These are phyloP conservation scores for Arrhamphus sclerolepis DNA, from an alignment of 2,797 vertebrate species.

Conservation along the genomic window DNA sequence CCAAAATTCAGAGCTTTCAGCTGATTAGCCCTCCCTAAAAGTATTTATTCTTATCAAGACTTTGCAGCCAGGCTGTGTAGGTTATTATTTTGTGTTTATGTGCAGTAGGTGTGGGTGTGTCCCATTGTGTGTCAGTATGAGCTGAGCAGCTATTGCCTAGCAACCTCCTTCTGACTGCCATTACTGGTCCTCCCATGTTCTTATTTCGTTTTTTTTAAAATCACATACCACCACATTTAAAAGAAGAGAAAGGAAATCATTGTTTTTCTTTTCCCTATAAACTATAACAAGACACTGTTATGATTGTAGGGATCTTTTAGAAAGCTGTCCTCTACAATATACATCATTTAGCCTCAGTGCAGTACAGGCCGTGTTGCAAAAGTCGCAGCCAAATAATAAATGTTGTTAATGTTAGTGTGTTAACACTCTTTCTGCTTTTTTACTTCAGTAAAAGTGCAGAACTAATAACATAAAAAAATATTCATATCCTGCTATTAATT, in stretches of 20 bases:
- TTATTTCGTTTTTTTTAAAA: no score
- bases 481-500: no score
- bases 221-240: background rate
- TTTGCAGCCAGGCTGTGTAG: slow-evolving; percentile 22
- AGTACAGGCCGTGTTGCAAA: no score
- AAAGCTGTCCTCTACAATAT: no score
- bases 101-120: slow-evolving; percentile 72
- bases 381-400: no score
- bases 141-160: slow-evolving; percentile 69
- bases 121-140: slow-evolving; percentile 48
- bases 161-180: slow-evolving; percentile 54
- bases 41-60: slow-evolving; percentile 19
- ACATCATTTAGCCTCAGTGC: no score
- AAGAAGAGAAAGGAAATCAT: background rate
- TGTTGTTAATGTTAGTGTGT: no score
- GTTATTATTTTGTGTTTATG: slow-evolving; percentile 61
- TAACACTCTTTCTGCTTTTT: no score
- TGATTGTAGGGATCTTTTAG: no score
- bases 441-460: no score
- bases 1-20: slow-evolving; percentile 19
- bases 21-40: background rate
- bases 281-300: no score
- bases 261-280: background rate
- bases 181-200: background rate
- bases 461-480: no score